Evolutionary conservation across 2,797 vertebrate species (phyloP), one percentile per base, ranked within the genome.

Genomic region (Yasuhikotakia modesta): DNA sequence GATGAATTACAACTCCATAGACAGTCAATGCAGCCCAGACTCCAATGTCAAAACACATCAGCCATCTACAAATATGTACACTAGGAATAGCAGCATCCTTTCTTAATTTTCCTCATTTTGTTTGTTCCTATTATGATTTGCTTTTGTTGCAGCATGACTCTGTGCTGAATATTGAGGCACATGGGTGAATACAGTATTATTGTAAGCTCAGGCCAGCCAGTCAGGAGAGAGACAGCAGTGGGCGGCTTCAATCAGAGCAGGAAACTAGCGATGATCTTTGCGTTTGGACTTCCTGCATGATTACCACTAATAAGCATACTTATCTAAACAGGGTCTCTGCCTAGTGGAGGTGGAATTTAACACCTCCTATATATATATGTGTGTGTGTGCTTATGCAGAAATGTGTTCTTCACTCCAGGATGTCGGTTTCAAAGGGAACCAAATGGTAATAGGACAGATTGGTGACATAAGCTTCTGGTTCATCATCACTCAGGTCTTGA

Each of bases 361-460:
- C 50, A 32, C 21, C 43, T 80, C 13, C 0, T 2, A 17, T 30
- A 24, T 66, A 55, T 27, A 5, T 81, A 24, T 69, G 17, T 48
- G 35, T 10, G 35, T 69, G 17, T 48, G 35, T 10, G 35, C 35
- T 3, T 30, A 76, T 30, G 21, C 32, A 43, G 53, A 71, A 77
- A 70, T 27, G 79, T 93, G 87, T 92, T 84, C 91, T 88, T 98
- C 92, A 99, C 89, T 99, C 97, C 92, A 98, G 90, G 88, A 98
- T 98, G 87, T 99, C 97, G 0, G 96, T 98, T 90, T 99, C 97
- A 74, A 99, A 99, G 0, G 97, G 97, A 78, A 98, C 96, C 86
- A 99, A 91, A 75, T 99, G 97, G 90, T 99, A 99, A 86, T 99
- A 99, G 24, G 97, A 98, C 82, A 99, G 89, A 89, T 99, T 99